Evolutionary conservation across 2,797 vertebrate species (phyloP).

Genomic region (Neomorphus geoffroyi): DNA sequence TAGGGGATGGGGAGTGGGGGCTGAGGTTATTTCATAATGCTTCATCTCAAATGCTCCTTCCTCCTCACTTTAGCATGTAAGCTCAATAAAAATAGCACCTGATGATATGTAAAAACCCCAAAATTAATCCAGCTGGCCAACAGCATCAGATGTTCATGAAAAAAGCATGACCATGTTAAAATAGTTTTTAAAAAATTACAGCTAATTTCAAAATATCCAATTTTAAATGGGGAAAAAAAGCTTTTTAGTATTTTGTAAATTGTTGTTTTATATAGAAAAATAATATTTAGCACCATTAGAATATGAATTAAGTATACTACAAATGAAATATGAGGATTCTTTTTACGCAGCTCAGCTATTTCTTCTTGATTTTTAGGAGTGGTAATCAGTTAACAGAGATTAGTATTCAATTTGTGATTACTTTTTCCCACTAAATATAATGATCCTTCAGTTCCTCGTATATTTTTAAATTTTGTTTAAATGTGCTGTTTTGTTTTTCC

Average conservation of each 20-base stretch:
- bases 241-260: not conserved
- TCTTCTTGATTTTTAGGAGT: not conserved
- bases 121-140: not conserved
- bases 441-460: not conserved
- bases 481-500: not conserved
- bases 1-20: not conserved
- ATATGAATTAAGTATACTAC: not conserved
- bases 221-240: not conserved
- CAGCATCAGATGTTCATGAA: not conserved
- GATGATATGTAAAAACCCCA: not conserved
- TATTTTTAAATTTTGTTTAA: not conserved
- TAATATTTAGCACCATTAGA: not conserved
- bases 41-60: not conserved
- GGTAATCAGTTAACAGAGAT: not conserved
- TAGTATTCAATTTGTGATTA: not conserved
- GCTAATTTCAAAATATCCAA: not conserved
- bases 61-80: not conserved
- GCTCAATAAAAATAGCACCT: too few species aligned
- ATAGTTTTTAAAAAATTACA: not conserved
- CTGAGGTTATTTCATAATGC: not conserved
- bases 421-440: not conserved
- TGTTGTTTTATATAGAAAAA: not conserved
- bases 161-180: not conserved
- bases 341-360: not conserved
- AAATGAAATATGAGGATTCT: not conserved